These are phyloP conservation scores for Rousettus leschenaultii DNA, from an alignment of 2,113 vertebrate species.

Conservation along the genomic window DNA sequence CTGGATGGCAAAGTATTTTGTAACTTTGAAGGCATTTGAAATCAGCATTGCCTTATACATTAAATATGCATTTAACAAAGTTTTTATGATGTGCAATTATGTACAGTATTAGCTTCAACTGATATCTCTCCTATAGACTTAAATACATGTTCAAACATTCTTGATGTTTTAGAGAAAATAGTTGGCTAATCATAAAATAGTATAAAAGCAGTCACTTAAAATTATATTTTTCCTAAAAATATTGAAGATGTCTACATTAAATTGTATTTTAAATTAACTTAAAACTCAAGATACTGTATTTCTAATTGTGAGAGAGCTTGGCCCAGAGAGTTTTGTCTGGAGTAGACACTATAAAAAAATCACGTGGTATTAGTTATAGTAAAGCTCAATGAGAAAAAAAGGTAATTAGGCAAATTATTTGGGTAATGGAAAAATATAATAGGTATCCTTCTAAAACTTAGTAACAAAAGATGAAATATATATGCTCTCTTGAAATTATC, in stretches of 20 bases:
- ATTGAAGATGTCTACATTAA: not conserved
- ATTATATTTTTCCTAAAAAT: not conserved
- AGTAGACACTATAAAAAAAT: not conserved
- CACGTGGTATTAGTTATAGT: not conserved
- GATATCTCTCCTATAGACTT: not conserved
- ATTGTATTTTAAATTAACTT: not conserved
- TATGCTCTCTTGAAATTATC: not conserved
- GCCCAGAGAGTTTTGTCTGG: not conserved
- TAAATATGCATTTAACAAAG: not conserved
- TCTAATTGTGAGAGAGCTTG: not conserved
- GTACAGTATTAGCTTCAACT: not conserved
- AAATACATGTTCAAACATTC: not conserved
- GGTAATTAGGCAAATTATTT: not conserved
- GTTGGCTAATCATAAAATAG: not conserved
- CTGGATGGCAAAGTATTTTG: not conserved
- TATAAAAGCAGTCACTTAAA: not conserved
- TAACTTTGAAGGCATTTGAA: not conserved
- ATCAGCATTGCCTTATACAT: not conserved
- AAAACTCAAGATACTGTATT: not conserved
- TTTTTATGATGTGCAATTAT: not conserved
- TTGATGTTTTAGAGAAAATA: not conserved
- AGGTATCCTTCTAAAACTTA: not conserved
- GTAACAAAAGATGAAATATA: not conserved
- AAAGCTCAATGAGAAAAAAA: not conserved
- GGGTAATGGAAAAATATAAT: not conserved